Percentiles rank a stretch among this genome's conserved stretches.
Evolutionary conservation across 53 echinoderm and acorn worm genomes (phyloP).

Genomic region (Stichopus horrens): DNA sequence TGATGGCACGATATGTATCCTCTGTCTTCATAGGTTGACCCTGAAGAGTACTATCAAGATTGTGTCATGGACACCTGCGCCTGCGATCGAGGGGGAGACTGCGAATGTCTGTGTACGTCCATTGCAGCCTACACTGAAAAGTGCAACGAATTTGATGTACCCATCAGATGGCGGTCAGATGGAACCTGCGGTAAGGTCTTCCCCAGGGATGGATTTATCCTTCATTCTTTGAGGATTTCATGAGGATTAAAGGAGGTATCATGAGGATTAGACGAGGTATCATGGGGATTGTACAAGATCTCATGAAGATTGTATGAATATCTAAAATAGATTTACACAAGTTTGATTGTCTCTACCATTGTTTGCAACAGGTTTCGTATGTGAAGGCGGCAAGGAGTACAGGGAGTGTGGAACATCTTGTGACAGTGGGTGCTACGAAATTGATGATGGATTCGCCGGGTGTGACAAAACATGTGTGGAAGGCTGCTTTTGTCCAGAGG

Average conservation of each 20-base stretch:
- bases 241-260: too few species aligned
- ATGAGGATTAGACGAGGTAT: too few species aligned
- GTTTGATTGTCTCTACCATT: too few species aligned
- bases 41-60: conserved; percentile 61
- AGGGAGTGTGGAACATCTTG: conserved; percentile 62
- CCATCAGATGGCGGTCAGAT: conserved; percentile 71
- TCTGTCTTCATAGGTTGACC: conserved; percentile 62
- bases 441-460: conserved; percentile 4
- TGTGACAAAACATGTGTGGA: conserved; percentile 71
- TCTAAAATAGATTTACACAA: too few species aligned
- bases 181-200: conserved; percentile 77
- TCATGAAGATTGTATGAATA: too few species aligned
- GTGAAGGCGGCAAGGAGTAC: conserved; percentile 68
- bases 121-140: conserved; percentile 68
- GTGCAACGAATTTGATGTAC: conserved; percentile 49
- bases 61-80: conserved; percentile 79
- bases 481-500: conserved; percentile 77
- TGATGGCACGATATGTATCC: too few species aligned
- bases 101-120: conserved; percentile 85
- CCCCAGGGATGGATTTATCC: not conserved
- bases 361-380: conserved; percentile 64
- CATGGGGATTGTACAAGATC: too few species aligned
- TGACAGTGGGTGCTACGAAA: conserved; percentile 51
- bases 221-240: too few species aligned
- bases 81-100: conserved; percentile 80